Evolutionary conservation across 2,888 invertebrate species (phyloP).

Genomic region (Dryocosmus kuriphilus): DNA sequence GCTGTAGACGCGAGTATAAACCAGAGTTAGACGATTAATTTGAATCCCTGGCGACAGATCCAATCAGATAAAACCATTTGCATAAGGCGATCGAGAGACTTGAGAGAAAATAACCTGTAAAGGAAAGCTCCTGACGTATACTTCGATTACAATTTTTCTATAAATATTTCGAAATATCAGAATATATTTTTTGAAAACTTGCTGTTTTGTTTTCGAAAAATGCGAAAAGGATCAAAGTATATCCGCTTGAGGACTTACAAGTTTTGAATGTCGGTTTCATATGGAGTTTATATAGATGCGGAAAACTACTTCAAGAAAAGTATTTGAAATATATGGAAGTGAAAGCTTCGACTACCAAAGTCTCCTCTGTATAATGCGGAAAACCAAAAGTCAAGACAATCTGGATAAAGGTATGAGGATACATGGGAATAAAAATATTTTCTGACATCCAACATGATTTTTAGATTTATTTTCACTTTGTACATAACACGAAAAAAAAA

Average conservation of each 20-base stretch:
- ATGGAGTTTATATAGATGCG: not conserved
- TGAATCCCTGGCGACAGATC: conserved; percentile 10
- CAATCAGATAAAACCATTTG: conserved; percentile 26
- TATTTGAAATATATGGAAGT: not conserved
- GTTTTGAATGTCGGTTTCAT: not conserved
- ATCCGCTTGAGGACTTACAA: not conserved
- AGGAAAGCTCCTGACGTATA: not conserved
- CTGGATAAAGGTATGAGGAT: not conserved
- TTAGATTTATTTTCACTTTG: too few species aligned
- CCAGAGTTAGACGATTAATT: conserved; percentile 28
- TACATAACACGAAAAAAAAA: too few species aligned
- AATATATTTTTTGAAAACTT: not conserved
- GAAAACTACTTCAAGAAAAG: not conserved
- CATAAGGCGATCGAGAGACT: conserved; percentile 23
- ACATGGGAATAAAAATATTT: not conserved
- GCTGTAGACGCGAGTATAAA: not conserved
- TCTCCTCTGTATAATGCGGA: not conserved
- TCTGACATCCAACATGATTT: not conserved
- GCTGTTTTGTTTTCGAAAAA: not conserved
- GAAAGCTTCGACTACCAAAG: not conserved
- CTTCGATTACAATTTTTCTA: too few species aligned
- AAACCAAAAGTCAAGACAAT: not conserved
- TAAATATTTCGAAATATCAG: not conserved
- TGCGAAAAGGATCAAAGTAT: not conserved
- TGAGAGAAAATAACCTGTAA: not conserved